Conservation (phyloP, 1,140 invertebrate genomes). For the Mactra quadrangularis region DNA sequence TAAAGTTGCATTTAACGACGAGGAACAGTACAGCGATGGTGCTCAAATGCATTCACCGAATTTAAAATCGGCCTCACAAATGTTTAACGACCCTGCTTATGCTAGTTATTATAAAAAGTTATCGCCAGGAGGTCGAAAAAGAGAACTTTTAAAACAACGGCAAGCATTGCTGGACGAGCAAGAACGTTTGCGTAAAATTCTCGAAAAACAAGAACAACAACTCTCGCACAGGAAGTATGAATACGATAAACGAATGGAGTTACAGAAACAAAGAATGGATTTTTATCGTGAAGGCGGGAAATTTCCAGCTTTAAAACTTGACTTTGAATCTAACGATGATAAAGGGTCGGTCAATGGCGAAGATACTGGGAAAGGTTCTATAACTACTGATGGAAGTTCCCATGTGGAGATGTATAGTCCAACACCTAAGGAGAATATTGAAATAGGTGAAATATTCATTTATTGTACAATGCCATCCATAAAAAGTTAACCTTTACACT, state of each 20-base stretch:
- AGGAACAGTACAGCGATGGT: constrained; percentile 35
- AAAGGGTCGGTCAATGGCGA: neutral
- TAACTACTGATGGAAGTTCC: neutral
- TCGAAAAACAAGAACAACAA: constrained; percentile 54
- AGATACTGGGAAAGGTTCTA: constrained; percentile 7
- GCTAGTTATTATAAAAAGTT: constrained; percentile 55
- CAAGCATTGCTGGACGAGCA: constrained; percentile 59
- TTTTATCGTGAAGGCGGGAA: constrained; percentile 58
- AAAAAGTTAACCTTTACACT: neutral
- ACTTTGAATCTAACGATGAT: constrained; percentile 35
- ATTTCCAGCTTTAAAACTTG: constrained; percentile 49
- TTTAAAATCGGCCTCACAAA: constrained; percentile 20
- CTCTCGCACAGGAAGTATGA: constrained; percentile 44
- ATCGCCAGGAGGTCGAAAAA: constrained; percentile 42
- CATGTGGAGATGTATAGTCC: constrained; percentile 47
- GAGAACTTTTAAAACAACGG: constrained; percentile 49
- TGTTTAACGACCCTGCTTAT: constrained; percentile 53
- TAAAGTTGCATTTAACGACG: constrained; percentile 55
- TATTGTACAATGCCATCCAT: neutral
- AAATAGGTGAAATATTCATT: constrained; percentile 38
- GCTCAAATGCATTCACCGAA: constrained; percentile 52
- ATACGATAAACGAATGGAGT: constrained; percentile 35
- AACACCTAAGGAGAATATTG: constrained; percentile 14
- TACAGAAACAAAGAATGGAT: constrained; percentile 59
- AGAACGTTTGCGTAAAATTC: constrained; percentile 27